Evolutionary conservation across 2,113 vertebrate species (phyloP).

Genomic region (Lanius collurio): DNA sequence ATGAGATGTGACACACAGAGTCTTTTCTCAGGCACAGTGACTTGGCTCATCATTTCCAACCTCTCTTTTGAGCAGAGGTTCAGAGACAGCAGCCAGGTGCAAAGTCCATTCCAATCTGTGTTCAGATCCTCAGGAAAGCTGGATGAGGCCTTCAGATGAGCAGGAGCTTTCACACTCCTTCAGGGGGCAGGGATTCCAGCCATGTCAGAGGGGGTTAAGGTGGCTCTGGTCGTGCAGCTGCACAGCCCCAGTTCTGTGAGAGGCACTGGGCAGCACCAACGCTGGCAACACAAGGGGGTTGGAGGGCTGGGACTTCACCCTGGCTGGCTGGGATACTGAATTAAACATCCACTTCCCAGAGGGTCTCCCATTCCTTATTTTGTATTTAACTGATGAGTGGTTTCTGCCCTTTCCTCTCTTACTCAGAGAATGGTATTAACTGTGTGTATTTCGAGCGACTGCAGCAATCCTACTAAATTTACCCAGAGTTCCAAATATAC

Average conservation of each 20-base stretch:
- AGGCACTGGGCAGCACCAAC: fast-evolving
- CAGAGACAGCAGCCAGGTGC: background rate
- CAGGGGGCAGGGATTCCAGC: background rate
- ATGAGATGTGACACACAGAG: background rate
- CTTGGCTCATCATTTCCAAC: background rate
- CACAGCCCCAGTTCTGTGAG: background rate
- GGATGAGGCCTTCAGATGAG: background rate
- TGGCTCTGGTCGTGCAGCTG: background rate
- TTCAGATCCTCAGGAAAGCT: background rate
- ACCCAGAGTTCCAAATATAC: background rate
- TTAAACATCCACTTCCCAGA: background rate
- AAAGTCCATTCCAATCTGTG: background rate
- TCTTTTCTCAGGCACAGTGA: background rate
- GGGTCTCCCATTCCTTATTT: background rate
- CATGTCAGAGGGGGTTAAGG: fast-evolving
- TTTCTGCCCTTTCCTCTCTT: background rate
- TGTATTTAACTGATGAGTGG: background rate
- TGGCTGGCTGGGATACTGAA: background rate
- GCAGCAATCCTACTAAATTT: conserved; percentile 23
- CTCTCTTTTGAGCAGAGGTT: background rate
- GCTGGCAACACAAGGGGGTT: fast-evolving
- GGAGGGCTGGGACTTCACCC: background rate
- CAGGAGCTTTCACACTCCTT: background rate
- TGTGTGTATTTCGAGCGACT: background rate
- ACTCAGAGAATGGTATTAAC: background rate